Conservation (phyloP, 1,140 invertebrate species). For the Linepithema humile region DNA sequence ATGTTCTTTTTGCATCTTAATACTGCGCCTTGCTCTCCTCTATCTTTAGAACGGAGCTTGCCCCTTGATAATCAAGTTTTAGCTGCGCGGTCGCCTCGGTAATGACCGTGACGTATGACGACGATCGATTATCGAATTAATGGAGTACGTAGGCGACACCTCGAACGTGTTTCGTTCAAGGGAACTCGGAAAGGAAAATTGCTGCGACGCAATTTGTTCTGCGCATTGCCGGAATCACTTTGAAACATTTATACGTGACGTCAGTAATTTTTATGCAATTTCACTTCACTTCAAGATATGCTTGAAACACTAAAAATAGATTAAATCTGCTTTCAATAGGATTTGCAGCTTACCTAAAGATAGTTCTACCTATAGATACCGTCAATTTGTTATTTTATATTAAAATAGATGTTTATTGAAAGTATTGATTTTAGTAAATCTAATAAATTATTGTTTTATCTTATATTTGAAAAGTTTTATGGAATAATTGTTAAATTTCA, state of each 20-base stretch:
- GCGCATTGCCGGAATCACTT: not conserved
- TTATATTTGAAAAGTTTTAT: not conserved
- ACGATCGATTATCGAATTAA: constrained; percentile 60
- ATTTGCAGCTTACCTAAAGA: too few relatives aligned
- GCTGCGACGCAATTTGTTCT: not conserved
- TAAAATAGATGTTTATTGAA: not conserved
- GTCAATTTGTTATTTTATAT: not conserved
- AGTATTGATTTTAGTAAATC: not conserved
- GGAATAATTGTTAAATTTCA: not conserved
- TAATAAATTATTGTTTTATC: constrained; percentile 13
- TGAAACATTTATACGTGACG: not conserved
- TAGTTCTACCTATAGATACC: too few relatives aligned
- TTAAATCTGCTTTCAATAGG: not conserved
- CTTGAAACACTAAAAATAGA: not conserved
- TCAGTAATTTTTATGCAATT: too few relatives aligned
- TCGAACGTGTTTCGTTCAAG: constrained; percentile 35
- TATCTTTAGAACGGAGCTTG: constrained; percentile 42
- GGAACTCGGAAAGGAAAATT: constrained; percentile 29
- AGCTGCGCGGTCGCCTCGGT: constrained; percentile 31
- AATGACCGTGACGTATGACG: constrained; percentile 55
- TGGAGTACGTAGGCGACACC: constrained; percentile 3
- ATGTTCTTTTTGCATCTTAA: constrained; percentile 37
- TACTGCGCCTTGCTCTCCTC: not conserved
- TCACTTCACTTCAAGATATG: too few relatives aligned
- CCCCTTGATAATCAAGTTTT: constrained; percentile 47